Base-by-base conservation (phyloP, 2,888 invertebrate species). In the Oxytorus armatus region DNA sequence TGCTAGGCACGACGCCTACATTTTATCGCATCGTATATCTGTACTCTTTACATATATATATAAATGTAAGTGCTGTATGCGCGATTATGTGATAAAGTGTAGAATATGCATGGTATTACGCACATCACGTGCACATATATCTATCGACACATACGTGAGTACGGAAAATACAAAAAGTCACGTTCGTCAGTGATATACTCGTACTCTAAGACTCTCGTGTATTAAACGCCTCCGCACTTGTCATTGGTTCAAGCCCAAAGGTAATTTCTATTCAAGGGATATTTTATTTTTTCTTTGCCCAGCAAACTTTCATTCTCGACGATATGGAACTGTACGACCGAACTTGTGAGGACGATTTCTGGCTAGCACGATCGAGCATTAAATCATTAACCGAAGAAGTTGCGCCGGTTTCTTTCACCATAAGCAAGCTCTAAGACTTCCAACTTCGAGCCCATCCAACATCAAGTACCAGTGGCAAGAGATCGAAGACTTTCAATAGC, bases 1-100 rank as follows among this genome's bases (percentile, higher is more conserved):
- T 89, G 89, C 89, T 89, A 88, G 89, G 86, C 85, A 82, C 88
- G 87, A 88, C 89, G 89, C 89, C 89, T 88, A 89, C 89, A 88
- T 88, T 86, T 82, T 86, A 83, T 18, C 8, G 18, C 16, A 49
- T 49, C n/a, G n/a, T n/a, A n/a, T 16, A 36, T 42, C 63, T 63
- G 16, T 42, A 21, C 39, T 21, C 10, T 47, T 14, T 39, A 16
- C 44, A 55, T 33, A 33, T 42, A 21, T 14, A n/a, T 18, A 18
- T 36, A 36, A n/a, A 51, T 18, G 49, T 10, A 49, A 23, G 11
- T 44, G 10, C 29, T 49, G 33, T 21, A 18, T 39, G 51, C 21
- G 36, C 23, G 11, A 29, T 39, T 14, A 51, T 36, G 61, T 16
- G 42, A 59, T 14, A 21, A 49, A 3, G 23, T 42, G 42, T 61